These are phyloP conservation scores for Diachasmimorpha longicaudata DNA, from an alignment of 1,140 invertebrate genomes.

Conservation along the genomic window DNA sequence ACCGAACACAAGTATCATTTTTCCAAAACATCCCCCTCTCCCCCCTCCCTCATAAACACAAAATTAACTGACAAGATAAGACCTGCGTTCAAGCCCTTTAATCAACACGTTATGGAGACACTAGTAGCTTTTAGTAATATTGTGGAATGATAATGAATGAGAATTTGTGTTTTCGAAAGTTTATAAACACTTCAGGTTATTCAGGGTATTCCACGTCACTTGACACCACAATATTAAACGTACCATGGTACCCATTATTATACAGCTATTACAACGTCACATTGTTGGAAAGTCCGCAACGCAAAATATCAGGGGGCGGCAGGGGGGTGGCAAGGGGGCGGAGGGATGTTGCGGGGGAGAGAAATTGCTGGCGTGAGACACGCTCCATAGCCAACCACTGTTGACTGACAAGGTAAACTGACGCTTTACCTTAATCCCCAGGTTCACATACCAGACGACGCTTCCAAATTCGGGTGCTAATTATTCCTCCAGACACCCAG, in stretches of 20 bases:
- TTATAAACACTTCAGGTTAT: neutral
- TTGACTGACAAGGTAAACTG: slow-evolving; percentile 44
- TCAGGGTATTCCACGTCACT: slow-evolving; percentile 26
- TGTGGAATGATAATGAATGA: neutral
- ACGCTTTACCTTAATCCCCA: neutral
- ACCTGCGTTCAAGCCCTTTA: too few species aligned
- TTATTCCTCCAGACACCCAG: neutral
- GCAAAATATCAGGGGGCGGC: neutral
- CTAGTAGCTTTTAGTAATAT: too few species aligned
- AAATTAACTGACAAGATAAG: too few species aligned
- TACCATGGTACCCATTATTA: slow-evolving; percentile 40
- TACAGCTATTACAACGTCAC: slow-evolving; percentile 43
- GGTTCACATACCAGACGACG: neutral
- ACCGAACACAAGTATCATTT: too few species aligned
- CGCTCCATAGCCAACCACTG: slow-evolving; percentile 35
- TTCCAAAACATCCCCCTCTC: too few species aligned
- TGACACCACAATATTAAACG: slow-evolving; percentile 38
- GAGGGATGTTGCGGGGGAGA: too few species aligned
- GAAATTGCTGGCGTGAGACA: slow-evolving; percentile 40
- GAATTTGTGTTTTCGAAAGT: neutral
- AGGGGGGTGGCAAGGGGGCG: slow-evolving; percentile 5
- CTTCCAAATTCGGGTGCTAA: neutral
- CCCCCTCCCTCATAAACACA: too few species aligned
- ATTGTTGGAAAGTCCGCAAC: slow-evolving; percentile 30
- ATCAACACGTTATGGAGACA: too few species aligned